Base-by-base conservation (phyloP, 2,888 invertebrate genomes). In the Periphyllus acericola region DNA sequence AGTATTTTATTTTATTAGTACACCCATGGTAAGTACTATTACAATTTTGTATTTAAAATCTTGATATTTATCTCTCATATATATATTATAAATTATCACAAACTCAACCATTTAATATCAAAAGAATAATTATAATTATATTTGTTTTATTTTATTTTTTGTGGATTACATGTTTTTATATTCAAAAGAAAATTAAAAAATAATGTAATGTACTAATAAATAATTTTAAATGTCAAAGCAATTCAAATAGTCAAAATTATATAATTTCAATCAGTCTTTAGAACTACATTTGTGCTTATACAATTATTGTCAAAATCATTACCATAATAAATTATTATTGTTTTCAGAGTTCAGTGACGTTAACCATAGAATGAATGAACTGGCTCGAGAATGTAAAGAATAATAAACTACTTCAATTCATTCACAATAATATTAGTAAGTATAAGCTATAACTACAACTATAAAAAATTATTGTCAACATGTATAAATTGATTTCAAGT, bases 301-400 rank as follows among this genome's bases (percentile, higher is more conserved):
- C 9, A 83, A 74, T 80, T 83, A 83, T 75, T 81, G 72, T 88
- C 82, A 19, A 34, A 66, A n/a, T 46, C 9, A 76, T 40, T 81
- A 34, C 32, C 34, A 80, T 72, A 72, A 32, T 52, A 36, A 75
- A 76, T 79, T 36, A 32, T 86, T 66, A 36, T 87, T 75, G 21
- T 89, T 89, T 89, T 89, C 55, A 89, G 89, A 89, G 29, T 78
- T 89, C n/a, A 79, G 71, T 29, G 55, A 71, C 4, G 55, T 79
- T 34, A 55, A 80, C 11, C 66, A 83, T 71, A 76, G 72, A 72
- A 89, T 89, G 82, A 86, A 36, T 52, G 74, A 66, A 55, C 72
- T 89, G 17, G 60, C 85, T 46, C 85, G 60, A 80, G 83, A 89
- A 25, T 89, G 85, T 34, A 89, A 84, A 86, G 55, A 89, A 78